A percentile compares a stretch with the other conserved stretches of the same genome.
Conservation (phyloP, 2,113 vertebrate species). For the Limanda limanda region DNA sequence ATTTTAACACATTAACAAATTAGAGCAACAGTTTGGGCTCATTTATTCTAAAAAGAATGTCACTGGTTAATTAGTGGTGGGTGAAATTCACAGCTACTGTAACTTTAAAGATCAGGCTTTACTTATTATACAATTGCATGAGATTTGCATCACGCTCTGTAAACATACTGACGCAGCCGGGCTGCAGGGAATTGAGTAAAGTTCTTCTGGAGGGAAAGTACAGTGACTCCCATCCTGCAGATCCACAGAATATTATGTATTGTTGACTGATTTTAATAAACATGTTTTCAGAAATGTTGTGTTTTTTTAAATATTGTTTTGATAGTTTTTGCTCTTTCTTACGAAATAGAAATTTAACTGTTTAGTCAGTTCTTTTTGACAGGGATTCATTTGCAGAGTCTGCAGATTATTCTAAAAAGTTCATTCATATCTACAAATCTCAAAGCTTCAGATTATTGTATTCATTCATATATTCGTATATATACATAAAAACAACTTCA, state of each 20-base stretch:
- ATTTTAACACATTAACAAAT: neutral
- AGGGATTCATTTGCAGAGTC: too few relatives aligned
- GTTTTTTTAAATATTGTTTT: neutral
- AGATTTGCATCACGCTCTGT: neutral
- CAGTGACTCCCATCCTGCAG: neutral
- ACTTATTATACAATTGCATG: neutral
- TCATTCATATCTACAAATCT: neutral
- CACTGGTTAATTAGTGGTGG: neutral
- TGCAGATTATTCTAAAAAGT: too few relatives aligned
- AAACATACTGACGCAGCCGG: constrained; percentile 2
- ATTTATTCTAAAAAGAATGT: neutral
- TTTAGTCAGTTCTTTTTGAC: too few relatives aligned
- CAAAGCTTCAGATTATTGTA: too few relatives aligned
- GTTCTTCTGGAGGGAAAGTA: neutral
- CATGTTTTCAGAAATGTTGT: constrained; percentile 27
- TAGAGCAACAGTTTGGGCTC: neutral
- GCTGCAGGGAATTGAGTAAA: constrained; percentile 6
- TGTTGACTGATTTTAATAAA: constrained; percentile 62
- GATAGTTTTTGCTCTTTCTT: too few relatives aligned
- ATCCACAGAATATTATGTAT: constrained; percentile 14
- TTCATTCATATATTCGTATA: too few relatives aligned
- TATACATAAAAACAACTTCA: too few relatives aligned
- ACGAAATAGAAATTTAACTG: too few relatives aligned
- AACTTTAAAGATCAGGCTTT: too few relatives aligned
- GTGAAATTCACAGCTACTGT: neutral